These are phyloP conservation scores for Larimichthys crocea DNA, from an alignment of 2,113 vertebrate species.

Conservation along the genomic window DNA sequence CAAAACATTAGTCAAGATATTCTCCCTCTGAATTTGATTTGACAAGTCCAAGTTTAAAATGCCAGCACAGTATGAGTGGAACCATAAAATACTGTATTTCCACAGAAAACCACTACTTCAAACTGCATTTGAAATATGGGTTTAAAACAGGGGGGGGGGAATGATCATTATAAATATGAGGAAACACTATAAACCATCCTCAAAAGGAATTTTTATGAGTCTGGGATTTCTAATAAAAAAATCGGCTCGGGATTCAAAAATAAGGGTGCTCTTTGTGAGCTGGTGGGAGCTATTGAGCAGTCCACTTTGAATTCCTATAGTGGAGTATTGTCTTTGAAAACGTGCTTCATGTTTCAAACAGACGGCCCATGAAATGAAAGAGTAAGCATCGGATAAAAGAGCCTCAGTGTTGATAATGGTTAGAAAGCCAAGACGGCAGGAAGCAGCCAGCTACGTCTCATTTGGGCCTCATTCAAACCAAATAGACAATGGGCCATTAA, in stretches of 20 bases:
- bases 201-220: constrained; percentile 80
- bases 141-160: constrained; percentile 49
- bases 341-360: constrained; percentile 72
- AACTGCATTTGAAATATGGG: constrained; percentile 74
- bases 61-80: constrained; percentile 28
- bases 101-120: constrained; percentile 62
- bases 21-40: constrained; percentile 52
- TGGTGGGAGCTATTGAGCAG: constrained; percentile 44
- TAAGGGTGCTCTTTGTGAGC: constrained; percentile 70
- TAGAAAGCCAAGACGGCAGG: constrained; percentile 44
- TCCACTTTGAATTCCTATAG: constrained; percentile 70
- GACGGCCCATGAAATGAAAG: constrained; percentile 73
- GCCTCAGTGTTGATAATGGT: constrained; percentile 59
- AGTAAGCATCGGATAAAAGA: constrained; percentile 65
- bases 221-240: constrained; percentile 71
- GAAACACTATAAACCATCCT: constrained; percentile 75
- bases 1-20: constrained; percentile 44
- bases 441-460: constrained; percentile 56
- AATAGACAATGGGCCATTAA: constrained; percentile 64
- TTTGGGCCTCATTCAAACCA: constrained; percentile 62
- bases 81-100: constrained; percentile 37
- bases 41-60: constrained; percentile 39
- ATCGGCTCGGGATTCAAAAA: constrained; percentile 64
- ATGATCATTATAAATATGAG: constrained; percentile 77
- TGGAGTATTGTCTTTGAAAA: constrained; percentile 73